A percentile compares a stretch with the other conserved stretches of the same genome.
These are phyloP conservation scores for Sporophila hypoxantha DNA, from an alignment of 2,113 vertebrate genomes.

Conservation along the genomic window DNA sequence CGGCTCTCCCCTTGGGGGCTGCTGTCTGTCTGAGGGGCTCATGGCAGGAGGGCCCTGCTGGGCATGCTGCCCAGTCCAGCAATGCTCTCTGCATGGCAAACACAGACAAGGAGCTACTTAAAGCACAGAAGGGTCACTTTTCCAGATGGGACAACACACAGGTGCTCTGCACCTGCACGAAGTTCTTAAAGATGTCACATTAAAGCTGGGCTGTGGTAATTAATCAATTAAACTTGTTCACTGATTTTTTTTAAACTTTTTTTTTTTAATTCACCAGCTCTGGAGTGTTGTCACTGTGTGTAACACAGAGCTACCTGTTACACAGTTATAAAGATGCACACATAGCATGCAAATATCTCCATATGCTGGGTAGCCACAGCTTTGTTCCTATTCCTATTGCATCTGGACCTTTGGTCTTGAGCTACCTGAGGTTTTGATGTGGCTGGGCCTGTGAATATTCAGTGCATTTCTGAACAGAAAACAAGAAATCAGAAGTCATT, in stretches of 20 bases:
- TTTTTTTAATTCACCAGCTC: neutral
- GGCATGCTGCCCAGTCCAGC: neutral
- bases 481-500: neutral
- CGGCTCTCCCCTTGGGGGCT: neutral
- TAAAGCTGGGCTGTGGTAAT: neutral
- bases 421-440: neutral
- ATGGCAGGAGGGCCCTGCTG: rapidly evolving
- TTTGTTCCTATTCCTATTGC: neutral
- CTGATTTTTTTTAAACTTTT: neutral
- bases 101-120: neutral
- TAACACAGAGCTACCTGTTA: neutral
- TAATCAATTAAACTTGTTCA: neutral
- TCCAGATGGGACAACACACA: neutral
- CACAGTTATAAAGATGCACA: rapidly evolving
- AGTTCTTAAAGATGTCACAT: neutral
- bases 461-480: neutral
- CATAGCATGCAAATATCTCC: neutral
- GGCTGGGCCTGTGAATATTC: neutral
- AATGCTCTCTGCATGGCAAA: neutral
- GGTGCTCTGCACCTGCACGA: rapidly evolving
- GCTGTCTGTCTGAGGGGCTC: neutral
- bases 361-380: neutral
- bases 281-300: neutral
- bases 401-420: neutral
- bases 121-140: neutral